phyloP scores from a whole-genome alignment of 2,113 vertebrate genomes.

The Tor tambroides region DNA sequence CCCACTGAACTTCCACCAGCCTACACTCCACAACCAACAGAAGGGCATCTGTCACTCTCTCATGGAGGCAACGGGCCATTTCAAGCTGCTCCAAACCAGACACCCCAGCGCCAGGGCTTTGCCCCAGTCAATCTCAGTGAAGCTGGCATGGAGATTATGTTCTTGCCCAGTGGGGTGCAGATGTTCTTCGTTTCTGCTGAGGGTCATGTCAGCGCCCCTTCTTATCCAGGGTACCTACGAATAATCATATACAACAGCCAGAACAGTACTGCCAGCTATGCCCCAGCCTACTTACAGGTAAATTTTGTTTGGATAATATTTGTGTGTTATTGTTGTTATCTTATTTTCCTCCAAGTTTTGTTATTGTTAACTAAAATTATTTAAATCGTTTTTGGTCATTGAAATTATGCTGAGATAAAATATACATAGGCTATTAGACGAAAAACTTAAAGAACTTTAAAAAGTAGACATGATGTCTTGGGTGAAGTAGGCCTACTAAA shows the following conservation, averaged over 20 bases:
- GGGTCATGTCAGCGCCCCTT: conserved; percentile 91
- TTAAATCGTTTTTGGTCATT: not conserved
- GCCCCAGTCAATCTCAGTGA: conserved; percentile 58
- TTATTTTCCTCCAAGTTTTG: not conserved
- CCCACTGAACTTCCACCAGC: conserved; percentile 84
- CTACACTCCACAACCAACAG: conserved; percentile 85
- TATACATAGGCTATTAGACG: not conserved
- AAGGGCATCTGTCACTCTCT: conserved; percentile 85
- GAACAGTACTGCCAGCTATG: conserved; percentile 63
- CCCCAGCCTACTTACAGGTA: conserved; percentile 89
- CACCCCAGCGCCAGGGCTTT: not conserved
- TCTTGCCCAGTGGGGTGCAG: conserved; percentile 89
- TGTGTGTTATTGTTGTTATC: not conserved
- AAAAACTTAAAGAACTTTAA: not conserved
- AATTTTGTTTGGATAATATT: conserved; percentile 52
- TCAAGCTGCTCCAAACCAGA: conserved; percentile 50
- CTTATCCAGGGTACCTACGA: conserved; percentile 88
- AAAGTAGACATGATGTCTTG: not conserved
- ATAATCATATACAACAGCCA: conserved; percentile 80
- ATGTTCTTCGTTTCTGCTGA: conserved; percentile 91
- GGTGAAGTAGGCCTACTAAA: not conserved
- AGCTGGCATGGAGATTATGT: conserved; percentile 80
- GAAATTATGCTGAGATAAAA: not conserved
- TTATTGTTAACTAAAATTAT: not conserved
- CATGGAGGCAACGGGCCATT: conserved; percentile 78